phyloP scores from a whole-genome alignment of 2,797 vertebrate genomes.

The Scolopax bukidnonensis region DNA sequence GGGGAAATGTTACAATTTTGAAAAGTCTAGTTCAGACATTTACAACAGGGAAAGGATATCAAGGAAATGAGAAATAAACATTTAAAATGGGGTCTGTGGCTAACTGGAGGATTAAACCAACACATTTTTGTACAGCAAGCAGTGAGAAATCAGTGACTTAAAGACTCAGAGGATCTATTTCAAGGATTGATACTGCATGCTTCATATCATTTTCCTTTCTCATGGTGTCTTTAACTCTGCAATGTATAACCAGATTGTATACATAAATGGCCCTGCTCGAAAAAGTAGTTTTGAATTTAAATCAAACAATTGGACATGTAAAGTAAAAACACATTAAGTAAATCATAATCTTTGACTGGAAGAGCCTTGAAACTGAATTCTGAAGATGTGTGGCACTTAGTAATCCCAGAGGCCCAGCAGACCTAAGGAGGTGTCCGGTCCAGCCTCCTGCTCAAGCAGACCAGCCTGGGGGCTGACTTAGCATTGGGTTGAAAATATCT shows the following conservation, averaged over 20 bases:
- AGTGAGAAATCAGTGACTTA: neutral
- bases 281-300: neutral
- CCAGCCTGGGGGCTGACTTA: neutral
- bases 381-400: neutral
- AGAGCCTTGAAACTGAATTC: neutral
- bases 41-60: neutral
- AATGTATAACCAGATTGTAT: neutral
- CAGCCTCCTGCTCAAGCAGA: neutral
- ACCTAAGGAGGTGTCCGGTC: neutral
- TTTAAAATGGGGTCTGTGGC: neutral
- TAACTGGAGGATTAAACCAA: neutral
- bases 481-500: neutral
- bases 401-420: neutral
- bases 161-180: slow-evolving; percentile 13
- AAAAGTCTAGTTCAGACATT: neutral
- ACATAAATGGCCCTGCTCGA: neutral
- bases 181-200: slow-evolving; percentile 3
- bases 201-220: slow-evolving; percentile 13
- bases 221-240: neutral
- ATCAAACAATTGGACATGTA: neutral
- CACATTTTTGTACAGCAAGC: neutral
- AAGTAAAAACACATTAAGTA: neutral
- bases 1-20: neutral
- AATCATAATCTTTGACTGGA: neutral
- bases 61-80: slow-evolving; percentile 20